phyloP scores from a whole-genome alignment of 2,113 vertebrate species.

The Ameiurus melas region DNA sequence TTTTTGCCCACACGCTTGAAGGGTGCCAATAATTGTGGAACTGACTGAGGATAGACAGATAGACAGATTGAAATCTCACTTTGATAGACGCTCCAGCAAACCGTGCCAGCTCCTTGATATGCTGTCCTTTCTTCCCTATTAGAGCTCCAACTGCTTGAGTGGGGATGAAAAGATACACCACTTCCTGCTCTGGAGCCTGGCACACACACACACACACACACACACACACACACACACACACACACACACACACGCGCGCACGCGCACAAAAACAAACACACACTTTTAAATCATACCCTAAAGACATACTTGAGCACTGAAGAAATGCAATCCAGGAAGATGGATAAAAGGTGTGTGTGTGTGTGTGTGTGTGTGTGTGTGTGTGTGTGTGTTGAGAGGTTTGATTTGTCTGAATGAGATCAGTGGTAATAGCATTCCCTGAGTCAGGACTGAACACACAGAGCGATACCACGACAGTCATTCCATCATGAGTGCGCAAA shows the following conservation, averaged over 20 bases:
- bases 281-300: background rate
- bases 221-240: background rate
- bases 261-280: background rate
- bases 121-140: constrained; percentile 94
- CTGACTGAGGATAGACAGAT: background rate
- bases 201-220: constrained; percentile 24
- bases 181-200: constrained; percentile 88
- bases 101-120: constrained; percentile 93
- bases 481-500: constrained; percentile 17
- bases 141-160: constrained; percentile 94
- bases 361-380: constrained; percentile 5
- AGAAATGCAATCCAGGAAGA: background rate
- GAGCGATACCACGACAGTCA: background rate
- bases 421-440: background rate
- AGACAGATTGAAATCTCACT: constrained; percentile 68
- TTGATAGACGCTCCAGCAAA: constrained; percentile 95
- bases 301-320: background rate
- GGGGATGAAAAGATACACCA: constrained; percentile 93
- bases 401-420: background rate
- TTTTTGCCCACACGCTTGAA: background rate
- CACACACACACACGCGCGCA: background rate
- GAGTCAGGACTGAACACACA: constrained; percentile 8
- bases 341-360: constrained; percentile 11
- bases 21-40: background rate
- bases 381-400: background rate